A percentile compares a stretch with the other conserved stretches of the same genome.
Conservation (phyloP, 35 echinoderm and acorn worm genomes). For the Strongylocentrotus purpuratus region DNA sequence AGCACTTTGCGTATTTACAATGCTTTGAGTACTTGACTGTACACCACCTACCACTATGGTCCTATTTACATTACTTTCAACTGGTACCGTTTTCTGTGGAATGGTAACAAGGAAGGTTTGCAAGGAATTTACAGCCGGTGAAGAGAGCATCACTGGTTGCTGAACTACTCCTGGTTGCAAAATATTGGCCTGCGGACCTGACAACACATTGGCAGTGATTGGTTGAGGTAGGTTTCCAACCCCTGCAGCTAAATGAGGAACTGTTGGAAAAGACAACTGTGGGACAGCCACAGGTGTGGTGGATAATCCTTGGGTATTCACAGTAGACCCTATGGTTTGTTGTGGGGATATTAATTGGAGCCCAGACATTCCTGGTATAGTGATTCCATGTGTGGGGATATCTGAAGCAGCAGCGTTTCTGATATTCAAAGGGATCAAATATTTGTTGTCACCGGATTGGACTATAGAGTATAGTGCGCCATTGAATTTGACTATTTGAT, state of each 20-base stretch:
- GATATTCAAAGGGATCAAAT: not conserved
- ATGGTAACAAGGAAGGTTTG: constrained; percentile 17
- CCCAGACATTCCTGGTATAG: no score
- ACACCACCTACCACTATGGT: not conserved
- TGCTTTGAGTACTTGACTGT: not conserved
- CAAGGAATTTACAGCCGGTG: not conserved
- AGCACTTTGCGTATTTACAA: not conserved
- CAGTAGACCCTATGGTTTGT: not conserved
- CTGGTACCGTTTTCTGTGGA: not conserved
- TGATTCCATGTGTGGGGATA: not conserved
- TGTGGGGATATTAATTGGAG: not conserved
- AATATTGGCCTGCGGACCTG: not conserved
- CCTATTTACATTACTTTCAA: not conserved
- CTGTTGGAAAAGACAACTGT: not conserved
- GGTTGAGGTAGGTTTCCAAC: not conserved
- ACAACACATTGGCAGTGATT: not conserved
- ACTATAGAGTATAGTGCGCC: not conserved
- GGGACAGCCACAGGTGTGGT: not conserved
- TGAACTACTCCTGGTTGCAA: not conserved
- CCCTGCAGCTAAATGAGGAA: not conserved
- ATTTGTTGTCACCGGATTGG: not conserved
- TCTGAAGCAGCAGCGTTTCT: not conserved
- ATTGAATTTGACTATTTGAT: not conserved
- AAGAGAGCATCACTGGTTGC: not conserved
- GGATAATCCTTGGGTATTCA: not conserved